phyloP scores from a whole-genome alignment of 2,113 vertebrate species.

The Synchiropus splendidus region DNA sequence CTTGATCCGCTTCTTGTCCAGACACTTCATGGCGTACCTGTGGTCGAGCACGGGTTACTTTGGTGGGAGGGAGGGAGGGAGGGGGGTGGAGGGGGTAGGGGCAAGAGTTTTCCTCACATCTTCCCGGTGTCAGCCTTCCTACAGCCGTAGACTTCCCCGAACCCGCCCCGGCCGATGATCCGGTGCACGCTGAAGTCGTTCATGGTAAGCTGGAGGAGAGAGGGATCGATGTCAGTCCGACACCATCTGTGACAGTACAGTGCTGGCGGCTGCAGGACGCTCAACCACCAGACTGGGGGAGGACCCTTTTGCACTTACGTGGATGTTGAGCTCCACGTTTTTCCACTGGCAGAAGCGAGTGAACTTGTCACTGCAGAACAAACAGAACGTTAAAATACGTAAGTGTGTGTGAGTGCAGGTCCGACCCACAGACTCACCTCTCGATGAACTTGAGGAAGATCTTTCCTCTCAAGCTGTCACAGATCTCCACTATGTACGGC shows the following conservation, averaged over 20 bases:
- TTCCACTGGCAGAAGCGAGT: slow-evolving; percentile 99
- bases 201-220: slow-evolving; percentile 83
- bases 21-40: slow-evolving; percentile 99
- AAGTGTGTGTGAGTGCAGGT: too few relatives aligned
- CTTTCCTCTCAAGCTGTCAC: slow-evolving; percentile 87
- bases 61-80: too few relatives aligned
- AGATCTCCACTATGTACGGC: slow-evolving; percentile 95
- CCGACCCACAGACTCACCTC: slow-evolving; percentile 70
- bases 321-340: slow-evolving; percentile 97
- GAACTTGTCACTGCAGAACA: slow-evolving; percentile 85
- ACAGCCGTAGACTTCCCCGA: slow-evolving; percentile 96
- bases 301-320: slow-evolving; percentile 69
- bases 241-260: too few relatives aligned
- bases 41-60: background rate
- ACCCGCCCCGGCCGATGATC: slow-evolving; percentile 95
- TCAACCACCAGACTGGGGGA: background rate
- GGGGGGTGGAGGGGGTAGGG: background rate
- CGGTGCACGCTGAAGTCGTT: slow-evolving; percentile 98
- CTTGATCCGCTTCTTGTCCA: slow-evolving; percentile 98
- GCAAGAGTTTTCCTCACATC: slow-evolving; percentile 72
- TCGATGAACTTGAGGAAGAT: slow-evolving; percentile 96
- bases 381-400: background rate
- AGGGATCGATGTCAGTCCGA: background rate
- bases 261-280: too few relatives aligned
- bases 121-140: slow-evolving; percentile 98